Base-by-base conservation (phyloP, 2,113 vertebrate genomes). In the Tachysurus vachellii region DNA sequence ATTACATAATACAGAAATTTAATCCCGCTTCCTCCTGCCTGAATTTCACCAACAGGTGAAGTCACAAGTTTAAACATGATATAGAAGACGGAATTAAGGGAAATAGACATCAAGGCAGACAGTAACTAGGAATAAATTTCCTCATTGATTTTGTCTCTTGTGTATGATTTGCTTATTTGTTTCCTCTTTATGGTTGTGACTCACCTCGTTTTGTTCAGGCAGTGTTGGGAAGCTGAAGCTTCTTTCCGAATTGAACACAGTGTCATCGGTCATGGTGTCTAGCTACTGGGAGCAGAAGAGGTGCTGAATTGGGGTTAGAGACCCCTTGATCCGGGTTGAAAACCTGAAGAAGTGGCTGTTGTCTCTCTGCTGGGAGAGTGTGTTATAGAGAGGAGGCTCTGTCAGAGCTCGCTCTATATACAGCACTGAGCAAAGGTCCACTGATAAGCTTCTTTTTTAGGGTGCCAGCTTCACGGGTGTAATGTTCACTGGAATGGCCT, bases 361-460 rank as follows among this genome's bases (percentile, higher is more conserved):
- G 70, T 87, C 56, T 79, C 23, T 68, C 44, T 62, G 79, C 75
- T 75, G 70, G 54, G 81, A 57, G 82, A 83, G 47, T n/a, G 83
- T 44, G 75, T 80, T 83, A 56, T 85, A 26, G 47, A 81, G 73
- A 85, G 23, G 28, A 66, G 61, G 76, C 66, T 61, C 53, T 47
- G 53, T 61, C 28, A 31, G 28, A 87, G 19, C 61, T 62, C 42
- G 86, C 80, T 89, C 92, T 93, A 92, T 94, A 91, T 93, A 92
- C 84, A 92, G 88, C 81, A 79, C 86, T 80, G 94, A 91, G 91
- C 94, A 95, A 96, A 95, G 94, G 93, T 95, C 94, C 85, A 86
- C 88, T 92, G 94, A 95, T 95, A 95, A 95, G 91, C 80, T 21
- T 10, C 23, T 28, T 88, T 92, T 93, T 94, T 93, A 94, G 93